Base-by-base conservation (phyloP, 2,797 vertebrate genomes). In the Calcarius lapponicus region DNA sequence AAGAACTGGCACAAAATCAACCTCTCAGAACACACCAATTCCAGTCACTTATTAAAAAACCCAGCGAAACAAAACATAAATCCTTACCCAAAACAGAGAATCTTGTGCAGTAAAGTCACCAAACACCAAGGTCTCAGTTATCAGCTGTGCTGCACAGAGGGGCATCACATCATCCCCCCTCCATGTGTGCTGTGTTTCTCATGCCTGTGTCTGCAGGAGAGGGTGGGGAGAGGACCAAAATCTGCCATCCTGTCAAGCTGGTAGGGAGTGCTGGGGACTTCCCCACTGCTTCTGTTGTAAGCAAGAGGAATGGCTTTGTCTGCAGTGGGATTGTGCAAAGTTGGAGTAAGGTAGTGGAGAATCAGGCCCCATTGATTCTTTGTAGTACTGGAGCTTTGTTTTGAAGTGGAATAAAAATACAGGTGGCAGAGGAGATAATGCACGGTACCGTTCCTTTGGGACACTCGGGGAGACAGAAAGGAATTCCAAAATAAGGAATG, bases 381-480 rank as follows among this genome's bases (percentile, higher is more conserved):
- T 95, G 94, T 91, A 92, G 91, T 86, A 25, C 4, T 32, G 66
- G 53, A 93, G 93, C 93, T 93, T 92, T 92, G 93, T 95, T 97
- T 95, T 96, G 95, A 96, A 97, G 80, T 87, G 96, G 80, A 94
- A 76, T 85, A 92, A 95, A 95, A 95, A 84, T 96, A 93, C 91
- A 96, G 95, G 94, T 96, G 94, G 90, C 0, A 0, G 67, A 91
- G 86, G 72, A 95, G 96, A 96, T 97, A 96, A 94, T 96, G 96
- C 84, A 85, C 4, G 2, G 54, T 34, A 51, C 78, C 0, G 1
- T 92, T 97, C 94, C 96, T 96, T 42, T 95, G 95, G 94, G 93
- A 97, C 83, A 83, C 72, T 34, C 1, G 0, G 51, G 69, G 67
- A 92, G 76, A 88, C 7, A 0, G 66, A 13, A 56, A 95, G 86